phyloP scores from a whole-genome alignment of 2,113 vertebrate species.

The Rattus rattus region DNA sequence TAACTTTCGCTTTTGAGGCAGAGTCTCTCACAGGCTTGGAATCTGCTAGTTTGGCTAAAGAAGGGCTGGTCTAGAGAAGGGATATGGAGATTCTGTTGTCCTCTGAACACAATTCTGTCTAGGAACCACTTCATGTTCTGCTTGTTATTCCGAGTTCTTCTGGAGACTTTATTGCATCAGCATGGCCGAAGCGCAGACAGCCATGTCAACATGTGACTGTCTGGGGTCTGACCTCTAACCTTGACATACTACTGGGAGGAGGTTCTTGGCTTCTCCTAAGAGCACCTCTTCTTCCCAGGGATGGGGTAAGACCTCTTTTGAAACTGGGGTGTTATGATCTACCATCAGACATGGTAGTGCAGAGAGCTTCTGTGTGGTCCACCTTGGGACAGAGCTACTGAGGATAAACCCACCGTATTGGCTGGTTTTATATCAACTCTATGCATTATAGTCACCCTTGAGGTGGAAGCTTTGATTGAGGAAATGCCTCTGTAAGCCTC shows the following conservation, averaged over 20 bases:
- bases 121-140: neutral
- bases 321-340: too few relatives aligned
- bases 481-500: neutral
- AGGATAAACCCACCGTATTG: neutral
- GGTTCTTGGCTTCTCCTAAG: too few relatives aligned
- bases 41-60: too few relatives aligned
- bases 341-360: neutral
- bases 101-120: neutral
- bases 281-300: neutral
- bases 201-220: too few relatives aligned
- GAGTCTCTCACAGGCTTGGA: neutral
- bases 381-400: neutral
- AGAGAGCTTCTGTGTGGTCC: neutral
- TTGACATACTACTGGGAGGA: neutral
- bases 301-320: neutral
- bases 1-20: neutral
- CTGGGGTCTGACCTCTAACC: neutral
- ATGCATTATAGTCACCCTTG: neutral
- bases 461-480: neutral
- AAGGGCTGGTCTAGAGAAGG: neutral
- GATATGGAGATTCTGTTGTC: too few relatives aligned
- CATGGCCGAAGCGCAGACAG: too few relatives aligned
- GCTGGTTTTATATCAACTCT: neutral
- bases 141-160: neutral
- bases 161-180: neutral